Conservation (phyloP, 2,797 vertebrate genomes). For the Picus viridis region DNA sequence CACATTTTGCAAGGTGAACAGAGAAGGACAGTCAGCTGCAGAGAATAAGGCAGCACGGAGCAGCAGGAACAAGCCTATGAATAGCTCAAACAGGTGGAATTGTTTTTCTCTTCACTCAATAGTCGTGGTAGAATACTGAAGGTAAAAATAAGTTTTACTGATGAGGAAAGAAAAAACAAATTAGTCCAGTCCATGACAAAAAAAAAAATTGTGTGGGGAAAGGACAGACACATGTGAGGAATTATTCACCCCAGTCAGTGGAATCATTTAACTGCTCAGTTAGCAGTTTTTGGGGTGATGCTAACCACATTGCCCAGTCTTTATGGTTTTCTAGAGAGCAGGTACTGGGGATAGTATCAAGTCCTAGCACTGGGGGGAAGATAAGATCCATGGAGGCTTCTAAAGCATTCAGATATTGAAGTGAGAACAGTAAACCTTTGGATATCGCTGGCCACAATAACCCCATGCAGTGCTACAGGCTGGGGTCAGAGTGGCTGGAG, state of each 20-base stretch:
- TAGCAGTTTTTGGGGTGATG: accelerated
- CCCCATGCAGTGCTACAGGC: no score
- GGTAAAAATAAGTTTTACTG: background rate
- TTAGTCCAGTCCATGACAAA: background rate
- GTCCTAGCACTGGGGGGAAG: background rate
- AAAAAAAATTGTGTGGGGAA: background rate
- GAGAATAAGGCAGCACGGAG: background rate
- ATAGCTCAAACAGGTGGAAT: background rate
- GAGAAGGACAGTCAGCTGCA: conserved; percentile 27
- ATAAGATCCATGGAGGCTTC: background rate
- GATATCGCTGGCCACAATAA: background rate
- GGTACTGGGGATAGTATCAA: background rate
- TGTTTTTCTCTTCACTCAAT: background rate
- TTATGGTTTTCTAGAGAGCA: background rate
- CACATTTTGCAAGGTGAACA: conserved; percentile 4
- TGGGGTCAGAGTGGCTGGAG: no score
- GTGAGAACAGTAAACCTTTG: background rate
- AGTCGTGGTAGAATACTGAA: background rate
- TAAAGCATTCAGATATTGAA: background rate
- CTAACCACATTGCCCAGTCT: background rate
- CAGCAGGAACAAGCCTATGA: background rate
- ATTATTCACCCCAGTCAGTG: background rate
- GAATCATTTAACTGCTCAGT: background rate
- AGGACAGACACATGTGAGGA: background rate
- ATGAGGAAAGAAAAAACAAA: no score